Conservation (phyloP, 2,888 invertebrate genomes). For the Lingula anatina region DNA sequence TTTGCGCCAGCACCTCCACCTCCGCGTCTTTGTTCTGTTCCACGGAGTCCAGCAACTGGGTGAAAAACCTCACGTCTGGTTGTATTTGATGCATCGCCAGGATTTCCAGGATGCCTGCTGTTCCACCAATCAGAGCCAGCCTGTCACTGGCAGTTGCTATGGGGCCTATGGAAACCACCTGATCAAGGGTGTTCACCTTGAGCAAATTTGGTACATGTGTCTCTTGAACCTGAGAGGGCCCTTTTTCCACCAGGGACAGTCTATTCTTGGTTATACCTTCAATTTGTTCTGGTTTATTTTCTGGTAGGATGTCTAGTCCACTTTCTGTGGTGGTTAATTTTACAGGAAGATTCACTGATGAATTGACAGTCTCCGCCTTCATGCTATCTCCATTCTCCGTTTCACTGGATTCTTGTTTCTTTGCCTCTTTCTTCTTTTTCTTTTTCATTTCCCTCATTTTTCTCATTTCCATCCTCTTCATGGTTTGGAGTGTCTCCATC, state of each 20-base stretch:
- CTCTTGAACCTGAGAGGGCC: neutral
- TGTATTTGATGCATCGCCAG: slow-evolving; percentile 66
- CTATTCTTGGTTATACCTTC: neutral
- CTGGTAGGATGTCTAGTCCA: neutral
- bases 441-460: too few species aligned
- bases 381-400: neutral
- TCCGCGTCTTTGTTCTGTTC: slow-evolving; percentile 67
- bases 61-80: slow-evolving; percentile 76
- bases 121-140: slow-evolving; percentile 69
- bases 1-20: slow-evolving; percentile 61
- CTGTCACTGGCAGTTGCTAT: slow-evolving; percentile 16
- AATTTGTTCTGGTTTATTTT: neutral
- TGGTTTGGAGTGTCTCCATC: too few species aligned
- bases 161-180: neutral
- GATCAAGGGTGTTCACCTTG: neutral
- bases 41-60: slow-evolving; percentile 68
- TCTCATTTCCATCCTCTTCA: too few species aligned
- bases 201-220: slow-evolving; percentile 6
- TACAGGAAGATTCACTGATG: too few species aligned
- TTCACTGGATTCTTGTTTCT: too few species aligned
- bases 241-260: neutral
- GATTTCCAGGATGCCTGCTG: slow-evolving; percentile 67
- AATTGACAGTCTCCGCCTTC: neutral
- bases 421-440: too few species aligned
- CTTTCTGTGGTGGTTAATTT: too few species aligned